These are phyloP conservation scores for Drosophila truncata DNA, from an alignment of 1,140 invertebrate genomes.

Conservation along the genomic window DNA sequence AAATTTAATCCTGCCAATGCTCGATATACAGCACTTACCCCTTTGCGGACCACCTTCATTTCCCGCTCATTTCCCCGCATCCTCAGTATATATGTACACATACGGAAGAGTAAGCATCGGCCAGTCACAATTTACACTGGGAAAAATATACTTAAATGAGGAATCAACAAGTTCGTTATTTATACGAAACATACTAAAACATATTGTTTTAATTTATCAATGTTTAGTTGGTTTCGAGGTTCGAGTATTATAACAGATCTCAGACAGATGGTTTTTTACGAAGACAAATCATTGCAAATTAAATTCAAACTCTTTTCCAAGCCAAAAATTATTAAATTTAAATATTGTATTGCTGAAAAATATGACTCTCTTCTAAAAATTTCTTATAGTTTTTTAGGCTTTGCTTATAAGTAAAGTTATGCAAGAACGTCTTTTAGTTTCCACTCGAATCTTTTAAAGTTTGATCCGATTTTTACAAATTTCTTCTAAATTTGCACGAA, in stretches of 20 bases:
- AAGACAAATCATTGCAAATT: background rate
- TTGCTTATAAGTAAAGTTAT: too few relatives aligned
- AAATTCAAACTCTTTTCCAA: background rate
- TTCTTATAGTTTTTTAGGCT: too few relatives aligned
- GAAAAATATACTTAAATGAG: background rate
- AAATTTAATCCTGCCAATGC: constrained; percentile 82
- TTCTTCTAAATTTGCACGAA: background rate
- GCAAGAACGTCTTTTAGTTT: background rate
- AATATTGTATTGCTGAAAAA: background rate
- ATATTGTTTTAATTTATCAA: background rate
- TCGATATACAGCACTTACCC: constrained; percentile 31
- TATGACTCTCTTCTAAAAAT: too few relatives aligned
- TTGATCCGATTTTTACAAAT: background rate
- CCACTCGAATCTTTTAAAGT: background rate
- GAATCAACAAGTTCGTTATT: background rate
- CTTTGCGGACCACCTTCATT: constrained; percentile 15
- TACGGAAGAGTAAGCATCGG: constrained; percentile 34
- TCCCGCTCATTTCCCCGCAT: constrained; percentile 40
- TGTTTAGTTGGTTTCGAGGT: background rate
- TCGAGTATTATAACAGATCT: background rate
- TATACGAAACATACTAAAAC: too few relatives aligned
- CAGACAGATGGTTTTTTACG: background rate
- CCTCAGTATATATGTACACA: constrained; percentile 20
- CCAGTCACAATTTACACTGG: constrained; percentile 21
- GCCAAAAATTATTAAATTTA: background rate